Conservation (phyloP, 1,140 invertebrate species). For the Drosophila fuyamai region DNA sequence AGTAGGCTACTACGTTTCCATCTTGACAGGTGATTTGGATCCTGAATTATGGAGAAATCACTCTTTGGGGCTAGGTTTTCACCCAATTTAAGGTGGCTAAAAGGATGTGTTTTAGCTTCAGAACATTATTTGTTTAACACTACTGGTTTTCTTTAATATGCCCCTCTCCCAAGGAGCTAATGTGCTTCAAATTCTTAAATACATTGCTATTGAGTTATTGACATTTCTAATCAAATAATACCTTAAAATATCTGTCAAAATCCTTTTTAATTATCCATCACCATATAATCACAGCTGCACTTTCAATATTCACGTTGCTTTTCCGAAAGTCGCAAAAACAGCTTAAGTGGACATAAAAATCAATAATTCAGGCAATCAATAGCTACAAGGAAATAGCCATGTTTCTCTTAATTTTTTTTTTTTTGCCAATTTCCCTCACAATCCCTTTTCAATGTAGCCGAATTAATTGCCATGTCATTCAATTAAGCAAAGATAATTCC, state of each 20-base stretch:
- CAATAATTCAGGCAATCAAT: slow-evolving; percentile 21
- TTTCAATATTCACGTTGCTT: neutral
- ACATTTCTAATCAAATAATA: too few species aligned
- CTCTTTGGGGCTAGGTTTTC: neutral
- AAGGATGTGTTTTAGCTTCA: too few species aligned
- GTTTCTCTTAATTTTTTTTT: neutral
- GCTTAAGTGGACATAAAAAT: slow-evolving; percentile 4
- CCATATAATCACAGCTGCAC: neutral
- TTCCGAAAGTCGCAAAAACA: neutral
- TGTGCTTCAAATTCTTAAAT: too few species aligned
- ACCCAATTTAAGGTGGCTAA: too few species aligned
- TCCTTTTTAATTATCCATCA: too few species aligned
- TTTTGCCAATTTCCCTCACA: neutral
- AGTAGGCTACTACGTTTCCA: slow-evolving; percentile 18
- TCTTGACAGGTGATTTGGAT: slow-evolving; percentile 32
- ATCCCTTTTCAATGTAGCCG: neutral
- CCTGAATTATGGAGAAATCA: slow-evolving; percentile 7
- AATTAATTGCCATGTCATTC: slow-evolving; percentile 67
- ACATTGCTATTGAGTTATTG: too few species aligned
- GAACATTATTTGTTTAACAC: too few species aligned
- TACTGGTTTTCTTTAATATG: too few species aligned
- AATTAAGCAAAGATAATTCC: slow-evolving; percentile 68
- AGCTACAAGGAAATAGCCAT: neutral
- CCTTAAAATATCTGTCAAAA: too few species aligned
- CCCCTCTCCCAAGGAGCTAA: too few species aligned